Conservation (phyloP, 2,113 vertebrate genomes). For the Cyrtonyx montezumae region DNA sequence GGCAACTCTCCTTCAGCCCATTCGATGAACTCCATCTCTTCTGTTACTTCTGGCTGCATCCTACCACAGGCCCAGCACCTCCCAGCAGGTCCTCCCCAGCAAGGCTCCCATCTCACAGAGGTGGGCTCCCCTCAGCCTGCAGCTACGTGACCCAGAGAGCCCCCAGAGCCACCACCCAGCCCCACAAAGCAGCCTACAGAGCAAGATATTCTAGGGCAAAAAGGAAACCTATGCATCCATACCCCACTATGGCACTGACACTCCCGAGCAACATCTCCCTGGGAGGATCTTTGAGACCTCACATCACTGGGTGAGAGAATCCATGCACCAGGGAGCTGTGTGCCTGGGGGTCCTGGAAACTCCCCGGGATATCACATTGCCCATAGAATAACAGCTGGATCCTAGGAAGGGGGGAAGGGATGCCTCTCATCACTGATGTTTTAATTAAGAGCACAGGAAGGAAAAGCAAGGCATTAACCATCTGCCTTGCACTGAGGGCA, state of each 20-base stretch:
- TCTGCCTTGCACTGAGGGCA: neutral
- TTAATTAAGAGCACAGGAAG: neutral
- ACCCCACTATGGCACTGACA: neutral
- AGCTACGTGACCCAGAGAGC: constrained; percentile 13
- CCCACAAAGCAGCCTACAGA: rapidly evolving
- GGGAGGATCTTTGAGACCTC: neutral
- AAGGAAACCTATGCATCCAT: too few relatives aligned
- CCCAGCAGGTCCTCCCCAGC: neutral
- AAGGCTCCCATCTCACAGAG: rapidly evolving
- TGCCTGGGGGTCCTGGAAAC: neutral
- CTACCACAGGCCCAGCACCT: rapidly evolving
- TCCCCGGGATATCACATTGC: too few relatives aligned
- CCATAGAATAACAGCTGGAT: neutral
- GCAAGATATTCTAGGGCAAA: neutral
- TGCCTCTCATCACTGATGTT: neutral
- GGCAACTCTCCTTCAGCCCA: rapidly evolving
- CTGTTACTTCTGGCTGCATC: neutral
- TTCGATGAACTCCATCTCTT: neutral
- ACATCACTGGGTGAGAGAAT: neutral
- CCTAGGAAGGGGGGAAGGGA: neutral
- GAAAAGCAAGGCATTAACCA: neutral
- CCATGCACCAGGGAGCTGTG: rapidly evolving
- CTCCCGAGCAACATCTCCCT: neutral
- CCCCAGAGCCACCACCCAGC: neutral
- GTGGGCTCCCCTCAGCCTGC: neutral